Conservation (phyloP, 2,797 vertebrate genomes). For the Molossus alvarezi region DNA sequence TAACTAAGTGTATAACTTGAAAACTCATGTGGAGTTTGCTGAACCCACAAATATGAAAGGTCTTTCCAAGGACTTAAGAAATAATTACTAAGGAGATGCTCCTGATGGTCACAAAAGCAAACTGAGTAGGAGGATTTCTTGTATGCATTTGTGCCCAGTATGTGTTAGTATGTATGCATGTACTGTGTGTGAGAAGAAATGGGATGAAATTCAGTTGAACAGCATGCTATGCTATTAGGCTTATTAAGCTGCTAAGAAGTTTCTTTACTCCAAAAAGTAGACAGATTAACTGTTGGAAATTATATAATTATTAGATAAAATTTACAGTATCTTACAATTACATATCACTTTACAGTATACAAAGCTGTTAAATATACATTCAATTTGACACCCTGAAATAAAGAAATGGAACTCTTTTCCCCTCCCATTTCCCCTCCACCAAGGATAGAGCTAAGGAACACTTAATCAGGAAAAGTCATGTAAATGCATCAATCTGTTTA, state of each 20-base stretch:
- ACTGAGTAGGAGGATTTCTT: constrained; percentile 28
- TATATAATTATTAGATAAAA: constrained; percentile 83
- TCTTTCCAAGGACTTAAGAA: constrained; percentile 68
- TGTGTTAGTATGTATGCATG: not conserved
- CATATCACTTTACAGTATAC: constrained; percentile 80
- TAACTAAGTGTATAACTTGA: constrained; percentile 28
- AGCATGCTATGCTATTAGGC: not conserved
- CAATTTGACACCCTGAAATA: constrained; percentile 74
- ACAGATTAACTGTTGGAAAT: constrained; percentile 81
- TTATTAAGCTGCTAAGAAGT: constrained; percentile 60
- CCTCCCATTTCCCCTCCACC: constrained; percentile 41
- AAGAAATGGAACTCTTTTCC: constrained; percentile 63
- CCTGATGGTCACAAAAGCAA: constrained; percentile 14
- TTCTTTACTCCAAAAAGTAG: constrained; percentile 83
- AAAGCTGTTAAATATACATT: constrained; percentile 80
- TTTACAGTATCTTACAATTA: constrained; percentile 83
- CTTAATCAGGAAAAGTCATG: constrained; percentile 52
- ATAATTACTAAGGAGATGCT: constrained; percentile 52
- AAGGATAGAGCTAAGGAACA: constrained; percentile 65
- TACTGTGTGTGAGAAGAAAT: constrained; percentile 28
- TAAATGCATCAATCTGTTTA: constrained; percentile 53
- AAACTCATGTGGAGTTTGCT: constrained; percentile 17
- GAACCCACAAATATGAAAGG: constrained; percentile 62
- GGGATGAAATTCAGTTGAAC: constrained; percentile 40
- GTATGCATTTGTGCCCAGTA: not conserved